Base-by-base conservation (phyloP, 2,888 invertebrate genomes). In the Himalopsyche kuldschensis region DNA sequence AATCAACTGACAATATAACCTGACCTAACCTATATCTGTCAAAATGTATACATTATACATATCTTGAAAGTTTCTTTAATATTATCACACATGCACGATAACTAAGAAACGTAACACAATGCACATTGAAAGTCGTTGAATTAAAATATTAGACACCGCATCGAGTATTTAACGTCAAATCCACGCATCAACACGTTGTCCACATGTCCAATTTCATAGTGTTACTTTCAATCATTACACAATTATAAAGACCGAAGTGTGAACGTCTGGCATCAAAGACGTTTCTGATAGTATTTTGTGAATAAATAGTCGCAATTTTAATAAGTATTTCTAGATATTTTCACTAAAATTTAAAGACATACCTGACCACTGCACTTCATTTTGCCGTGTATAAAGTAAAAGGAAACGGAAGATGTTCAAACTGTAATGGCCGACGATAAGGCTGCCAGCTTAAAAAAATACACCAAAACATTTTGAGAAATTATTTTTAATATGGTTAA, bases 311-410 rank as follows among this genome's bases (percentile, higher is more conserved):
- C 11, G 30, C 20, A 15, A 24, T 30, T 69, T 30, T 27, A 15
- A 30, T 1, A 24, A 55, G 35, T 10, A 24, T 32, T 31, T 81
- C 48, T 76, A 5, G 15, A 10, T 8, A 41, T 41, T 32, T 82
- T 32, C 48, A 27, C 48, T 85, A 86, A 82, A 77, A 88, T 88
- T 87, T 41, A 32, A 80, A 77, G 80, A 55, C 89, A 90, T 88
- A 96, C 96, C 95, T 96, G 95, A 93, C 96, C 96, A 93, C 96
- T 96, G 87, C 96, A 96, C 93, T 95, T 96, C 96, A 96, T 96
- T 92, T 92, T 94, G 88, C 88, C 90, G 90, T 90, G 87, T 78
- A 47, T 81, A 89, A 88, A 87, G 88, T 88, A 89, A 89, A 91
- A 91, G 91, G 93, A 93, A 84, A 47, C 82, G 84, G 84, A 84